Base-by-base conservation (phyloP, 2,888 invertebrate species). In the Meta bourneti region DNA sequence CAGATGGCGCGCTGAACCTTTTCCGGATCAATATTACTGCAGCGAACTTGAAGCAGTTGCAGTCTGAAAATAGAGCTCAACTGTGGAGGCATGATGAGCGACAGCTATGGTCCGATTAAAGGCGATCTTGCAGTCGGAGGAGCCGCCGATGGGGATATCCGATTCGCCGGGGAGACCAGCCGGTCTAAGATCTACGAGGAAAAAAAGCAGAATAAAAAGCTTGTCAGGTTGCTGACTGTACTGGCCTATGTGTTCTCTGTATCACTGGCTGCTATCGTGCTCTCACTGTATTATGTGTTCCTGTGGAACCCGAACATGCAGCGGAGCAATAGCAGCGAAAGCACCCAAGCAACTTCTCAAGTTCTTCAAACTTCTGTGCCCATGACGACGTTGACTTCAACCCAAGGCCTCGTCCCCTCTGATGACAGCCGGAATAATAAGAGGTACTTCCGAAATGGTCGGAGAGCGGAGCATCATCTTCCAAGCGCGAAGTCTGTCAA, bases 241-340 rank as follows among this genome's bases (percentile, higher is more conserved):
- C 72, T 93, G 11, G 93, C 93, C 6, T 93, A 93, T 70, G 93
- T 93, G 52, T 91, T 93, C 77, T 93, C 93, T 9, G 93, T 93
- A 9, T 93, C 93, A 7, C 69, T 93, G 90, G 93, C 93, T 2
- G 93, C 93, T 9, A 93, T 93, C 9, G 92, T 93, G 13, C 84
- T 93, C 2, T 93, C 93, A 5, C 51, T 93, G 20, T 93, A 93
- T 75, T 93, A 93, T 61, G 84, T 93, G 6, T 93, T 93, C 83
- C 75, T 93, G 16, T 93, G 93, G 93, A 92, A 93, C 83, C 93
- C 93, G 19, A 92, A 93, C 72, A 84, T 86, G 88, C 89, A 91
- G 61, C 61, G 80, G 20, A 88, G 13, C 51, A 92, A 89, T 34
- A 80, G 69, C 79, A 89, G 52, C 6, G 84, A 85, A n/a, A 70